A percentile compares a stretch with the other conserved stretches of the same genome.
Conservation (phyloP, 2,888 invertebrate species). For the Lasioglossum morio region DNA sequence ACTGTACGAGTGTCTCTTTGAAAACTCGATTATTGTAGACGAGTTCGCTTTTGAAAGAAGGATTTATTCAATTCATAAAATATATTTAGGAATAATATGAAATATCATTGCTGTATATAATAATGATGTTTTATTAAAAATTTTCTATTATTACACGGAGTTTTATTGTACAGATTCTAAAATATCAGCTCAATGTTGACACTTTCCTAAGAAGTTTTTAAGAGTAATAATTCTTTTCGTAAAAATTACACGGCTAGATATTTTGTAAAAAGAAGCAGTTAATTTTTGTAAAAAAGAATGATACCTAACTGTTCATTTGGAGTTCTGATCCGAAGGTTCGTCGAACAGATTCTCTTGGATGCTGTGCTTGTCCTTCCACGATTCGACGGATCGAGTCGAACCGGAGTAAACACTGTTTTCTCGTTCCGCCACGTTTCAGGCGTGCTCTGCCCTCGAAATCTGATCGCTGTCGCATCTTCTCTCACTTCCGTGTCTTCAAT, state of each 20-base stretch:
- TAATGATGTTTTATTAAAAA: too few relatives aligned
- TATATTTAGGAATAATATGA: not conserved
- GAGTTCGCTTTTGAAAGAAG: not conserved
- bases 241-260: not conserved
- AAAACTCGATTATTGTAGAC: not conserved
- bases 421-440: slow-evolving; percentile 61
- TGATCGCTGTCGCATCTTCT: slow-evolving; percentile 40
- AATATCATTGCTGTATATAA: too few relatives aligned
- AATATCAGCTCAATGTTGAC: not conserved
- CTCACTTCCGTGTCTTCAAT: slow-evolving; percentile 34
- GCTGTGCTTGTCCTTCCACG: not conserved
- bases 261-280: not conserved
- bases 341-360: not conserved
- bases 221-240: not conserved
- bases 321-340: not conserved
- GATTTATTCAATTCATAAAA: not conserved
- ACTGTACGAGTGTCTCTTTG: too few relatives aligned
- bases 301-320: not conserved
- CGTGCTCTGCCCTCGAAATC: slow-evolving; percentile 57
- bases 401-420: slow-evolving; percentile 60
- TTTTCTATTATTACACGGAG: not conserved
- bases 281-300: not conserved
- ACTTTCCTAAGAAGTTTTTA: too few relatives aligned
- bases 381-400: slow-evolving; percentile 31
- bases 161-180: not conserved